phyloP scores from a whole-genome alignment of 2,113 vertebrate genomes.

The Dasyprocta punctata region DNA sequence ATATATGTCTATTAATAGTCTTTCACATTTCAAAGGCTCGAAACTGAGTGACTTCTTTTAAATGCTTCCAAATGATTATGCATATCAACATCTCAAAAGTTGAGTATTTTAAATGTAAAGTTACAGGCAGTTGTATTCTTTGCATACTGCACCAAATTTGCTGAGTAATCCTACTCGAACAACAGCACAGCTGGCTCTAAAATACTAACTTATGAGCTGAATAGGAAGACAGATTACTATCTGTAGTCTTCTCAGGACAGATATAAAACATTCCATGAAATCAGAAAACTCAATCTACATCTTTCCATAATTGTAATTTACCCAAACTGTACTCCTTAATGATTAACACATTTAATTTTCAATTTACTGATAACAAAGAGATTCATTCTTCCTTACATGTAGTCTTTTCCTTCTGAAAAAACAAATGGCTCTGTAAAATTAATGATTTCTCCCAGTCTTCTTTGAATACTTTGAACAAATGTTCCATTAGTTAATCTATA shows the following conservation, averaged over 20 bases:
- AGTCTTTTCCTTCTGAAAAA: neutral
- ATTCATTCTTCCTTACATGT: neutral
- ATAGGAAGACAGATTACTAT: neutral
- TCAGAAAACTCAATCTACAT: neutral
- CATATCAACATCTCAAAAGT: slow-evolving; percentile 25
- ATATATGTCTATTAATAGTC: slow-evolving; percentile 19
- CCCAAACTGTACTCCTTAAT: neutral
- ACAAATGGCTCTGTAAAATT: neutral
- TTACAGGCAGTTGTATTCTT: neutral
- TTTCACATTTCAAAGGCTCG: slow-evolving; percentile 58
- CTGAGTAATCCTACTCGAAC: slow-evolving; percentile 53
- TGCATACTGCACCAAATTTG: slow-evolving; percentile 1
- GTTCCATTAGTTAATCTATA: neutral
- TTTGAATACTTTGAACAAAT: neutral
- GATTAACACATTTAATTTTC: neutral
- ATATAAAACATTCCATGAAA: neutral
- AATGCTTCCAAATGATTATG: neutral
- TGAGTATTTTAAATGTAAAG: slow-evolving; percentile 22
- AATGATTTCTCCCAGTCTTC: neutral
- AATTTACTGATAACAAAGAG: neutral
- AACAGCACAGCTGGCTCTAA: neutral
- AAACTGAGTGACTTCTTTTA: slow-evolving; percentile 13
- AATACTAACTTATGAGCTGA: neutral
- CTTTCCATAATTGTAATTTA: neutral
- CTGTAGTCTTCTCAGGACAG: neutral